phyloP scores from a whole-genome alignment of 35 echinoderm and acorn worm species.

The Ophioderma brevispina region DNA sequence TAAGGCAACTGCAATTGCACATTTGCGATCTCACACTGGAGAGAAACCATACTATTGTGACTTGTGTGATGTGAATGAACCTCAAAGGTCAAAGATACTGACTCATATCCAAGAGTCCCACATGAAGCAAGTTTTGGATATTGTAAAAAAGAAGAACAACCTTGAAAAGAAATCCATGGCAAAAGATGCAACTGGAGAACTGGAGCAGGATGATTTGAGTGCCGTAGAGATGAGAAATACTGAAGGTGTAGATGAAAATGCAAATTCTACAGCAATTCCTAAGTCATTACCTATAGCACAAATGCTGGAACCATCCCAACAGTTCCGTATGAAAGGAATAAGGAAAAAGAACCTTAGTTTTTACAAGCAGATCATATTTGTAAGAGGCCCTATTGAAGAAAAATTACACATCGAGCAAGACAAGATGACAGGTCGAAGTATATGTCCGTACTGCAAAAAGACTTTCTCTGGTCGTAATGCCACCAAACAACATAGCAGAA shows the following conservation, averaged over 20 bases:
- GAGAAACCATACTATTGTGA: neutral
- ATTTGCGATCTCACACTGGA: neutral
- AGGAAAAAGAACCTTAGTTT: neutral
- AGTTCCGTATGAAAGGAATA: neutral
- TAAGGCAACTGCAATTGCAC: too few species aligned
- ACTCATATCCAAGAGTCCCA: neutral
- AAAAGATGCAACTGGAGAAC: neutral
- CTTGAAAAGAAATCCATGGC: neutral
- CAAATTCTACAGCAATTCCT: neutral
- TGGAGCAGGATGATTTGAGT: neutral
- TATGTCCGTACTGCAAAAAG: neutral
- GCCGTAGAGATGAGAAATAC: neutral
- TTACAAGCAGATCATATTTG: neutral
- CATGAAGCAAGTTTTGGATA: neutral
- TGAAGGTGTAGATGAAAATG: neutral
- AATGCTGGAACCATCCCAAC: neutral
- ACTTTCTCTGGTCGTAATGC: constrained; percentile 1
- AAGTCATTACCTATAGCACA: neutral
- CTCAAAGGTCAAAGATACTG: neutral
- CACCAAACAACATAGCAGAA: neutral
- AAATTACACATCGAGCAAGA: neutral
- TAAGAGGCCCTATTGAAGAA: neutral
- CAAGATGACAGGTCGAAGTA: neutral
- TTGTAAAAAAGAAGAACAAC: neutral
- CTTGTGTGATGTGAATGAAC: neutral